Percentiles rank a stretch among this genome's conserved stretches.
Conservation (phyloP, 2,888 invertebrate species). For the Crocallis elinguaria region DNA sequence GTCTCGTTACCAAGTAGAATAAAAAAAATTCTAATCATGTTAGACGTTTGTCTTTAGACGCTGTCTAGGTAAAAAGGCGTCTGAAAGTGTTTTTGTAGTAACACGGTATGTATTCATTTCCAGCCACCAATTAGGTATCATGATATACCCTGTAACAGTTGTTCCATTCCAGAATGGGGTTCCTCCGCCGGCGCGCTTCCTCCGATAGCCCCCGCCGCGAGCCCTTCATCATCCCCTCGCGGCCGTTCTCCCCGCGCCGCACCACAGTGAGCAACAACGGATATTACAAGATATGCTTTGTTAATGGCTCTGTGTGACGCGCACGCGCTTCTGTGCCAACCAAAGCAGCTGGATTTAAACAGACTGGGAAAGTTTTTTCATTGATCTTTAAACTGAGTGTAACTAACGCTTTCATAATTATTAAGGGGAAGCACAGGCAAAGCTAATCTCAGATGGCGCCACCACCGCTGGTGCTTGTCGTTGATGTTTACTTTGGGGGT, state of each 20-base stretch:
- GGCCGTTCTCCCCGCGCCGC: slow-evolving; percentile 84
- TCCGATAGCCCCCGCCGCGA: slow-evolving; percentile 84
- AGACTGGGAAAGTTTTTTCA: slow-evolving; percentile 13
- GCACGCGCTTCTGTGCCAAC: slow-evolving; percentile 62
- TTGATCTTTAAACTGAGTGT: neutral
- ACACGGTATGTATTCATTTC: too few relatives aligned
- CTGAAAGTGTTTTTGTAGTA: too few relatives aligned
- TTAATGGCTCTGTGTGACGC: slow-evolving; percentile 82
- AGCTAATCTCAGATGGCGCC: too few relatives aligned
- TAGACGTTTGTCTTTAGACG: too few relatives aligned
- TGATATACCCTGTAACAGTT: neutral
- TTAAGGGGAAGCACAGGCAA: too few relatives aligned
- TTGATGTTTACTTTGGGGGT: too few relatives aligned
- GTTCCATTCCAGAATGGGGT: slow-evolving; percentile 69
- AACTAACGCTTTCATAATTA: too few relatives aligned
- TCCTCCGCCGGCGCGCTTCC: slow-evolving; percentile 80
- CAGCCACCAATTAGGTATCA: too few relatives aligned
- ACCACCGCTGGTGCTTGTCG: too few relatives aligned
- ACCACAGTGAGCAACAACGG: slow-evolving; percentile 84
- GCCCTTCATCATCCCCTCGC: slow-evolving; percentile 67
- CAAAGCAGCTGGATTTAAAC: slow-evolving; percentile 62
- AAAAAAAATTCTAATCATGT: too few relatives aligned
- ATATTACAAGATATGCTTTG: slow-evolving; percentile 85
- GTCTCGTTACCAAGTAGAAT: too few relatives aligned
- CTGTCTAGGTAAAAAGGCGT: too few relatives aligned